phyloP scores from a whole-genome alignment of 2,113 vertebrate species.

The Cnemophilus loriae region DNA sequence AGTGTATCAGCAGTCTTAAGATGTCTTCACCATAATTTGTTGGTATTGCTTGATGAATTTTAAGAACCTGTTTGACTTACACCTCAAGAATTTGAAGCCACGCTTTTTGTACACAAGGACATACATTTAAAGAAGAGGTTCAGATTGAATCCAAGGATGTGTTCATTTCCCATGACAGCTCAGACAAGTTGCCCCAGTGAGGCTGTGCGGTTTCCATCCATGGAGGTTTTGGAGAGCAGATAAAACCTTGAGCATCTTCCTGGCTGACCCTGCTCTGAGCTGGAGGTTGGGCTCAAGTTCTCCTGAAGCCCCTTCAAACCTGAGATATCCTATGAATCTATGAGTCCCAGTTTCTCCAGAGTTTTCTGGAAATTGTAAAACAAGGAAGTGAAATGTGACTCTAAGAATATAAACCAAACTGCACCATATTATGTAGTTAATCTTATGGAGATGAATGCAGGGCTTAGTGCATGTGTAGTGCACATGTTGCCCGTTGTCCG shows the following conservation, averaged over 20 bases:
- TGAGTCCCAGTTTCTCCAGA: neutral
- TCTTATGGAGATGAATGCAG: neutral
- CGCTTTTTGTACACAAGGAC: neutral
- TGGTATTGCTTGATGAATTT: neutral
- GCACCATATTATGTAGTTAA: neutral
- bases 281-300: neutral
- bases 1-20: neutral
- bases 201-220: neutral
- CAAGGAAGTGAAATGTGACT: neutral
- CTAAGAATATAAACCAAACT: neutral
- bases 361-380: neutral
- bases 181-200: neutral
- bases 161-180: neutral
- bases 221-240: neutral
- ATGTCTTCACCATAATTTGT: neutral
- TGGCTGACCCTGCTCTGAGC: neutral
- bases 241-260: neutral
- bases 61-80: neutral
- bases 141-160: neutral
- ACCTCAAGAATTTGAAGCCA: neutral
- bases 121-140: neutral
- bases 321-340: neutral
- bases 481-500: neutral
- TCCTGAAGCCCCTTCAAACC: neutral
- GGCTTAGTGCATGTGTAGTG: neutral